Evolutionary conservation across 2,797 vertebrate genomes (phyloP), one percentile per base, ranked within the genome.

Genomic region (Strix occidentalis): DNA sequence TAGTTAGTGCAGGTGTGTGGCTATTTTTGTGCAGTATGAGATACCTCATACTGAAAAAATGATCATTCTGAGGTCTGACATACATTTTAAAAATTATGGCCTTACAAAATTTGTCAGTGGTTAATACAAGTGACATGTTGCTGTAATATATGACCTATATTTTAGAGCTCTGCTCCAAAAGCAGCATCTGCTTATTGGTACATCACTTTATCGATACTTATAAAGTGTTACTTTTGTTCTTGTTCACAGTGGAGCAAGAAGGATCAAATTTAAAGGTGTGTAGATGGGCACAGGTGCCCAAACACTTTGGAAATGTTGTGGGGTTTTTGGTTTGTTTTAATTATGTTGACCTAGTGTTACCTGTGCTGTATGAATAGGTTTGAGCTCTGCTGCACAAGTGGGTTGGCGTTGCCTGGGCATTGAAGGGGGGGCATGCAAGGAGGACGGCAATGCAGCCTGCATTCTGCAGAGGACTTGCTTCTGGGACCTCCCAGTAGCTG

Each of bases 121-220:
- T 87, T 84, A 71, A 68, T 84, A 16, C 3, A 72, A 63, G 24
- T 45, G 63, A 56, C 5, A 5, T 0, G 1, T 18, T 84, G 21
- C 46, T 74, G 11, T 79, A 15, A 46, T 13, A 6, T 23, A 17
- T 20, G 21, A 65, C 24, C 31, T 63, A 1, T 17, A 11, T 60
- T 92, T 91, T 43, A 58, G 26, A 79, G 6, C 54, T 93, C 53
- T 91, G 46, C 50, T 95, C 21, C 46, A 71, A 79, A 81, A 71
- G 51, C 45, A 78, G 35, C 63, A 72, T 80, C 57, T 91, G 28
- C 33, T 75, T 75, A 25, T 25, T 78, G 28, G 8, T 80, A 29
- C 20, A 13, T 81, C 7, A 4, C 17, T 77, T 75, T 37, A 31
- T 31, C 5, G 5, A 11, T 51, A 57, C 16, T 29, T 51, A 10